phyloP scores from a whole-genome alignment of 2,888 invertebrate genomes.

The Eudasyphora cyanicolor region DNA sequence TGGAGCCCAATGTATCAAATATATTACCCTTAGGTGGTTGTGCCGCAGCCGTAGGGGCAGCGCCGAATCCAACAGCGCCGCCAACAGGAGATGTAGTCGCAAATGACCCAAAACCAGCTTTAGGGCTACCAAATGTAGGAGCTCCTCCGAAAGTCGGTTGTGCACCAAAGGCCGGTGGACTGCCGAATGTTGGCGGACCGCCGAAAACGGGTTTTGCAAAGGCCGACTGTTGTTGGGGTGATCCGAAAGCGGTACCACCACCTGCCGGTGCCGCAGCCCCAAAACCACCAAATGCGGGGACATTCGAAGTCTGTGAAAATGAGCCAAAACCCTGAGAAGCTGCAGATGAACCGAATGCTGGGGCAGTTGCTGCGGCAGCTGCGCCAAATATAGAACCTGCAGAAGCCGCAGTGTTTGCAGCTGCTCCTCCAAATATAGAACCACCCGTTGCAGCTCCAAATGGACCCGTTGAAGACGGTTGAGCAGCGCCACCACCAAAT shows the following conservation, averaged over 20 bases:
- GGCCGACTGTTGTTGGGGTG: conserved; percentile 71
- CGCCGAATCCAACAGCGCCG: conserved; percentile 70
- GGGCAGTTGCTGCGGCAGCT: conserved; percentile 55
- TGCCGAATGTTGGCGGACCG: conserved; percentile 71
- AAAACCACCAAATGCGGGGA: conserved; percentile 68
- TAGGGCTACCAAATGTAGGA: conserved; percentile 76
- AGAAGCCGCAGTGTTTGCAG: conserved; percentile 39
- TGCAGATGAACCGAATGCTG: conserved; percentile 64
- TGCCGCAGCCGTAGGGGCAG: conserved; percentile 68
- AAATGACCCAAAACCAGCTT: conserved; percentile 73
- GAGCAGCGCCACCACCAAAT: conserved; percentile 60
- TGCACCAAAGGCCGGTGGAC: conserved; percentile 75
- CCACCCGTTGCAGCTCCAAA: conserved; percentile 64
- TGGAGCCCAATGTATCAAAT: conserved; percentile 77
- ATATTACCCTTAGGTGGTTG: conserved; percentile 72
- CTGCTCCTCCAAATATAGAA: conserved; percentile 66
- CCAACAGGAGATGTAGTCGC: conserved; percentile 63
- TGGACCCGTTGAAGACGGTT: conserved; percentile 51
- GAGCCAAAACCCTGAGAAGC: conserved; percentile 69
- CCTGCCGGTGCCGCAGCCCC: conserved; percentile 38
- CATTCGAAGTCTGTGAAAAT: conserved; percentile 69
- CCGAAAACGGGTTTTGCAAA: conserved; percentile 70
- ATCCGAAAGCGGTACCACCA: conserved; percentile 74
- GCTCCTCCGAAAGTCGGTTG: conserved; percentile 78
- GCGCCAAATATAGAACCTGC: conserved; percentile 69